Conservation (phyloP, 2,888 invertebrate genomes). For the Hetaerina titia region DNA sequence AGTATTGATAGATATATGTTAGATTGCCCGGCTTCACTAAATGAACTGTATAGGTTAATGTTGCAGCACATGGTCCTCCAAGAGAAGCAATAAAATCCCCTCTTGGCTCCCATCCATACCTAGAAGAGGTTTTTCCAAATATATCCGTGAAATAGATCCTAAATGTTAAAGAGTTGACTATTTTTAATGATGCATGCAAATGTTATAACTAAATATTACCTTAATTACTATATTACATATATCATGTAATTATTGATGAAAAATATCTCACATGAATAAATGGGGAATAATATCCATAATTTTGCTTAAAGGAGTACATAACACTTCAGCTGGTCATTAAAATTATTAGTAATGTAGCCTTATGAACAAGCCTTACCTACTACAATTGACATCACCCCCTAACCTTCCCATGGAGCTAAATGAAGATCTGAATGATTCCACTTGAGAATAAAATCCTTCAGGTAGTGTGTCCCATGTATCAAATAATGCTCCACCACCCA, state of each 20-base stretch:
- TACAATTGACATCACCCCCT: slow-evolving; percentile 75
- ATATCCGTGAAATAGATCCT: too few relatives aligned
- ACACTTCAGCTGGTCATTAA: too few relatives aligned
- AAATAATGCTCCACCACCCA: slow-evolving; percentile 80
- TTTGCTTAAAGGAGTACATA: too few relatives aligned
- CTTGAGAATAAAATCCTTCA: slow-evolving; percentile 76
- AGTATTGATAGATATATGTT: slow-evolving; percentile 79
- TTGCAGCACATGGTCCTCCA: slow-evolving; percentile 78
- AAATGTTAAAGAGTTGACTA: too few relatives aligned
- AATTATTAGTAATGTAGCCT: too few relatives aligned
- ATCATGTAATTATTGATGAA: background rate
- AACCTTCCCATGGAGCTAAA: slow-evolving; percentile 74
- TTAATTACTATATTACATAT: background rate
- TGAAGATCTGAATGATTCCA: slow-evolving; percentile 75
- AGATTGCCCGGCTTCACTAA: slow-evolving; percentile 79
- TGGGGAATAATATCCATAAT: background rate
- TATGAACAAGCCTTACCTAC: slow-evolving; percentile 74
- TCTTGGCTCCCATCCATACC: slow-evolving; percentile 77
- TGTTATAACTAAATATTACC: background rate
- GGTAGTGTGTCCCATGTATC: slow-evolving; percentile 79
- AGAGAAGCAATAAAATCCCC: slow-evolving; percentile 78
- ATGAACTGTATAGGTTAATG: slow-evolving; percentile 78
- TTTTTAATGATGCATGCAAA: background rate
- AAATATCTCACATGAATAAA: background rate
- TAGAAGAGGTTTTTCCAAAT: slow-evolving; percentile 70